Evolutionary conservation across 2,113 vertebrate genomes (phyloP).

Genomic region (Heliornis fulica): DNA sequence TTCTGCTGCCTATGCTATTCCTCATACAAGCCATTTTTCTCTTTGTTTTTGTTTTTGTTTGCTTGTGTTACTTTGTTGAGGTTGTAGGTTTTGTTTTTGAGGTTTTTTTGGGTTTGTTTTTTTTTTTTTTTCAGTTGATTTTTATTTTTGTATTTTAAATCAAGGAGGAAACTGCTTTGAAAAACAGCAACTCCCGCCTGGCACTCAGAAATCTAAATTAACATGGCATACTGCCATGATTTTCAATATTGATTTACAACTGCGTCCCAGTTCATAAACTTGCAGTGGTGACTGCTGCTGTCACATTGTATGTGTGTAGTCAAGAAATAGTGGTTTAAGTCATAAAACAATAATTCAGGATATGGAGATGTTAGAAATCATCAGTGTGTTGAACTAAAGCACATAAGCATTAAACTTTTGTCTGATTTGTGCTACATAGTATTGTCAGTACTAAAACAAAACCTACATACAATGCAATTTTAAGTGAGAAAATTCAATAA

Average conservation of each 20-base stretch:
- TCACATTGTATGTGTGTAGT: neutral
- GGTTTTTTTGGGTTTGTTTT: no score
- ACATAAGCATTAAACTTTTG: neutral
- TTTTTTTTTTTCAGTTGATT: no score
- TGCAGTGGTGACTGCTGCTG: neutral
- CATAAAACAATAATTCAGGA: neutral
- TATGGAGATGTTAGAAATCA: neutral
- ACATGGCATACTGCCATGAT: neutral
- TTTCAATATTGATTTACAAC: constrained; percentile 2
- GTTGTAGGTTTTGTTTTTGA: no score
- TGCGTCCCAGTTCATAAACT: neutral
- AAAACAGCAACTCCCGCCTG: neutral
- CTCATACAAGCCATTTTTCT: no score
- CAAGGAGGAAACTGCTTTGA: neutral
- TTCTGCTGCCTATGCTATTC: no score
- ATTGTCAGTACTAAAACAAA: neutral
- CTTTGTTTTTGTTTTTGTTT: no score
- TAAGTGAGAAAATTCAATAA: neutral
- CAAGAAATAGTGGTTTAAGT: neutral
- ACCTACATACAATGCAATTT: neutral
- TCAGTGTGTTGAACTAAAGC: neutral
- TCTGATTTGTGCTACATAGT: neutral
- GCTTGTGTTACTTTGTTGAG: neutral
- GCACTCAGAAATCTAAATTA: constrained; percentile 34
- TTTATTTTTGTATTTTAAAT: neutral